Evolutionary conservation across 1,140 invertebrate genomes (phyloP).

Genomic region (Akabosia matsudoensis): DNA sequence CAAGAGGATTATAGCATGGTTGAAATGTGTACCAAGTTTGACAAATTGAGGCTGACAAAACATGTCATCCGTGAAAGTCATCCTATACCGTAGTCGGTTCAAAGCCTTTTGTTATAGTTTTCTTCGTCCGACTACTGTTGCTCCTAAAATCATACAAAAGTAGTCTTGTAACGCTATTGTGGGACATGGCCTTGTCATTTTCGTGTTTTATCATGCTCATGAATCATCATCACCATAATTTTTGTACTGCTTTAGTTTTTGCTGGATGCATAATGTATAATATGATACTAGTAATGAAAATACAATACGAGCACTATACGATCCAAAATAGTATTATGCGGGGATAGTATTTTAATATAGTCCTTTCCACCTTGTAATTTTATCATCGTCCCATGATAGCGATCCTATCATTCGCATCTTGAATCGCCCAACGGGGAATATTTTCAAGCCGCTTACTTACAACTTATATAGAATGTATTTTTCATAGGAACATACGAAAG

Average conservation of each 20-base stretch:
- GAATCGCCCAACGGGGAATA: too few species aligned
- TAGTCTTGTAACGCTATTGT: not conserved
- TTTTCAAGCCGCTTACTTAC: too few species aligned
- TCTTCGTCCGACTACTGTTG: too few species aligned
- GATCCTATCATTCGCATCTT: too few species aligned
- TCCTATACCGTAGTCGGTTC: not conserved
- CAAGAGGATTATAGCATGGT: not conserved
- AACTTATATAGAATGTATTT: not conserved
- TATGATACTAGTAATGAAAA: too few species aligned
- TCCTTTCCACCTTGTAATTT: too few species aligned
- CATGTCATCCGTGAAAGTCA: constrained; percentile 6
- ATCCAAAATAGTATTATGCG: too few species aligned
- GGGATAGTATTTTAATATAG: too few species aligned
- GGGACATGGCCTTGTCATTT: constrained; percentile 5
- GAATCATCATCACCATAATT: constrained; percentile 12
- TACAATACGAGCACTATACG: too few species aligned
- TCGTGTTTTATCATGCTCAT: constrained; percentile 14
- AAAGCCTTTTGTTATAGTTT: not conserved
- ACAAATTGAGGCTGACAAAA: constrained; percentile 22
- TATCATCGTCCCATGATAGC: too few species aligned
- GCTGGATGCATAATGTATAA: not conserved
- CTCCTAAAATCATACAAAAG: too few species aligned
- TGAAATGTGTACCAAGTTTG: constrained; percentile 15
- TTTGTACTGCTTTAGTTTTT: not conserved
- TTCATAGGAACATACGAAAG: not conserved